Conservation (phyloP, 2,113 vertebrate genomes). For the Neomonachus schauinslandi region DNA sequence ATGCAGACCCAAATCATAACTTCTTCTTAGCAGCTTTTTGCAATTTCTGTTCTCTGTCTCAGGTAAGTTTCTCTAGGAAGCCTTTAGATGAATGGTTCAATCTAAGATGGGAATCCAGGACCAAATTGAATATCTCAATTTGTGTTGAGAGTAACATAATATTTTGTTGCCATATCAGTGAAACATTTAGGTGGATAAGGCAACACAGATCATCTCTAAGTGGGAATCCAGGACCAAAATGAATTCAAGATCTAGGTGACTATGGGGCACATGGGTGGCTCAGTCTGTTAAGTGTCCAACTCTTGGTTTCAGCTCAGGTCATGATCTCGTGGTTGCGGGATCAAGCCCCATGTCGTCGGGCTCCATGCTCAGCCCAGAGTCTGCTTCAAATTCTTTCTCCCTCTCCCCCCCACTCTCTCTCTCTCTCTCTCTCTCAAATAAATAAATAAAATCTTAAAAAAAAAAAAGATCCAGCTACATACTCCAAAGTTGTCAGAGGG, state of each 20-base stretch:
- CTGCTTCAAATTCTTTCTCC: neutral
- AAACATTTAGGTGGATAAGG: neutral
- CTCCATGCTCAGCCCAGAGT: neutral
- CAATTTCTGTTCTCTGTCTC: neutral
- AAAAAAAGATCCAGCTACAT: neutral
- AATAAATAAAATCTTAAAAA: neutral
- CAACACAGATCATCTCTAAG: neutral
- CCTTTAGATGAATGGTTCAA: neutral
- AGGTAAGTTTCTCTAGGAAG: neutral
- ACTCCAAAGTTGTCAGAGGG: fast-evolving
- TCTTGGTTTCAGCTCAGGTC: neutral
- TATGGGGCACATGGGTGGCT: neutral
- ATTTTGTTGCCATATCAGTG: neutral
- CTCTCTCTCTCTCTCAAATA: neutral
- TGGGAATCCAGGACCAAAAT: neutral
- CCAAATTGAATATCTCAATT: too few relatives aligned
- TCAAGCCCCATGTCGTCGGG: neutral
- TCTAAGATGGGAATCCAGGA: neutral
- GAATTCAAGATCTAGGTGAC: neutral
- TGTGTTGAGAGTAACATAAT: too few relatives aligned
- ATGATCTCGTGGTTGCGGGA: neutral
- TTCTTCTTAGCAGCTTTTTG: neutral
- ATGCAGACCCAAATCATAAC: neutral
- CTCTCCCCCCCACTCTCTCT: neutral
- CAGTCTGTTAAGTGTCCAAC: neutral